Evolutionary conservation across 2,888 invertebrate species (phyloP).

Genomic region (Pegoplata infirma): DNA sequence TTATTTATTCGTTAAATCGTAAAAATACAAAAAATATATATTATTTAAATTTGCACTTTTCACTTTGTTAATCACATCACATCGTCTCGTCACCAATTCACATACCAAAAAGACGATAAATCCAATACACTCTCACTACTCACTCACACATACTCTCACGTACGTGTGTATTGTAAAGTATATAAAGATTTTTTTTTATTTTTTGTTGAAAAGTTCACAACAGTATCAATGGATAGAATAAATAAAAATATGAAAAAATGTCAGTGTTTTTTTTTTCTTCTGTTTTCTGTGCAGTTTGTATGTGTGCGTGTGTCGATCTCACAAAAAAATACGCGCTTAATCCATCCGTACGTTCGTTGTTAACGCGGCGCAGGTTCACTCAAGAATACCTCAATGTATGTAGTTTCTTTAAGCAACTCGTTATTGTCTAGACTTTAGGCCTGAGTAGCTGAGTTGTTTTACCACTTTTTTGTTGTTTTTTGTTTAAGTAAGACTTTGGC

Average conservation of each 20-base stretch:
- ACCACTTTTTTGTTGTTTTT: constrained; percentile 53
- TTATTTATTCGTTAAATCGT: constrained; percentile 35
- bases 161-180: constrained; percentile 4
- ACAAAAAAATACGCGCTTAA: constrained; percentile 33
- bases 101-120: constrained; percentile 40
- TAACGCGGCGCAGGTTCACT: constrained; percentile 72
- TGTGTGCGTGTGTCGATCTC: constrained; percentile 13
- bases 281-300: constrained; percentile 8
- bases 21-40: constrained; percentile 35
- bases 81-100: constrained; percentile 60
- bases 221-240: constrained; percentile 56
- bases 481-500: constrained; percentile 13
- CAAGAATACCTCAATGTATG: constrained; percentile 67
- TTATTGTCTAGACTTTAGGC: constrained; percentile 54
- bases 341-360: constrained; percentile 68
- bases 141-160: background rate
- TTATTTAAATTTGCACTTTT: constrained; percentile 62
- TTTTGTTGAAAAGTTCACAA: constrained; percentile 56
- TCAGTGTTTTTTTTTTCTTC: constrained; percentile 26
- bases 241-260: constrained; percentile 51
- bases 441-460: constrained; percentile 47
- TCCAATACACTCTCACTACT: constrained; percentile 21
- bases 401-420: constrained; percentile 54
- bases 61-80: constrained; percentile 63
- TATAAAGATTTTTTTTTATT: constrained; percentile 12